Evolutionary conservation across 1,140 invertebrate genomes (phyloP).

Genomic region (Phymorhynchus buccinoides): DNA sequence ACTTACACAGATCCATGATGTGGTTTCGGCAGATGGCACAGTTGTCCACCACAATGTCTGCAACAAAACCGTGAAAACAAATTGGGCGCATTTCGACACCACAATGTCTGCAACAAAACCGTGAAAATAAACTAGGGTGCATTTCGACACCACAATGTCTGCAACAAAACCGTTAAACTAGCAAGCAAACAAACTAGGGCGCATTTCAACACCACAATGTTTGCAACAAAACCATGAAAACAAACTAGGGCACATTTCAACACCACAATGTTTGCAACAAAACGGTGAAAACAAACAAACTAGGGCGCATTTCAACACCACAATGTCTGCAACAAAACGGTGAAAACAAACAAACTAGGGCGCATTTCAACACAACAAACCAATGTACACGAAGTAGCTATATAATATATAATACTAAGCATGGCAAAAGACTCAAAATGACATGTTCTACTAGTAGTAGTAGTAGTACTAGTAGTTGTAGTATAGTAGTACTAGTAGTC

Average conservation of each 20-base stretch:
- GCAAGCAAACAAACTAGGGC: slow-evolving; percentile 75
- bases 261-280: slow-evolving; percentile 91
- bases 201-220: slow-evolving; percentile 99
- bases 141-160: slow-evolving; percentile 99
- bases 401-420: too few species aligned
- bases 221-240: slow-evolving; percentile 74
- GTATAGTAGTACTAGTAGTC: too few species aligned
- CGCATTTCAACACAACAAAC: slow-evolving; percentile 99
- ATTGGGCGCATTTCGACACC: slow-evolving; percentile 95
- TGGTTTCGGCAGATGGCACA: slow-evolving; percentile 99
- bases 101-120: slow-evolving; percentile 88
- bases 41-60: slow-evolving; percentile 98
- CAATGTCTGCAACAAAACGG: slow-evolving; percentile 85
- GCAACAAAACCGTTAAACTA: slow-evolving; percentile 45
- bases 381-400: too few species aligned
- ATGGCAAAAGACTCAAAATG: too few species aligned
- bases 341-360: slow-evolving; percentile 67
- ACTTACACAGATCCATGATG: slow-evolving; percentile 96
- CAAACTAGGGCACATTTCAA: slow-evolving; percentile 90
- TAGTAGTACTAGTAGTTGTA: too few species aligned
- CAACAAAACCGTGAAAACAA: slow-evolving; percentile 47
- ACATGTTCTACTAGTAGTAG: too few species aligned
- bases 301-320: slow-evolving; percentile 97
- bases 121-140: slow-evolving; percentile 80
- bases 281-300: neutral